phyloP scores from a whole-genome alignment of 2,888 invertebrate genomes.

The Rhamnusium bicolor region DNA sequence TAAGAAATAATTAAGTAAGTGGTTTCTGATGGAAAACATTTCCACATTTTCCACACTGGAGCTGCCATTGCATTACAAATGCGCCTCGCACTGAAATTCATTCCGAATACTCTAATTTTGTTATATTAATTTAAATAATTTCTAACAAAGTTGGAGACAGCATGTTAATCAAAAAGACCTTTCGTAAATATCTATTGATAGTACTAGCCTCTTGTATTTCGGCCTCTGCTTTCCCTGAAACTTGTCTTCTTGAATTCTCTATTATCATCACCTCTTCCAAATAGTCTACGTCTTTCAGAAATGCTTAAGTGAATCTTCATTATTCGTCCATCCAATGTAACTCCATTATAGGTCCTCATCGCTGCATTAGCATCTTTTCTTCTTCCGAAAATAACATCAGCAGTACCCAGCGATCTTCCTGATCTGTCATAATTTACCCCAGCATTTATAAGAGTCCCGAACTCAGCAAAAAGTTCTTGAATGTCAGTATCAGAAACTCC shows the following conservation, averaged over 20 bases:
- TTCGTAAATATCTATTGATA: too few relatives aligned
- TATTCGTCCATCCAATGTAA: conserved; percentile 95
- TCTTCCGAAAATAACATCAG: conserved; percentile 96
- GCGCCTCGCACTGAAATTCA: too few relatives aligned
- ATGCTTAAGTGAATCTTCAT: conserved; percentile 96
- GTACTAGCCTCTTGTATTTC: conserved; percentile 63
- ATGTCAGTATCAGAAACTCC: conserved; percentile 98
- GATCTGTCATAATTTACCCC: conserved; percentile 98
- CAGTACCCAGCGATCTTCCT: conserved; percentile 96
- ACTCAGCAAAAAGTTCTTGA: conserved; percentile 97
- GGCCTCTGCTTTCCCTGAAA: conserved; percentile 59
- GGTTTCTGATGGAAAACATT: too few relatives aligned
- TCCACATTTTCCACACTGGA: too few relatives aligned
- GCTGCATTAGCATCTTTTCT: conserved; percentile 95
- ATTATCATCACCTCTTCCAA: conserved; percentile 67
- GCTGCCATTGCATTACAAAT: too few relatives aligned
- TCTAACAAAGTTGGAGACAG: too few relatives aligned
- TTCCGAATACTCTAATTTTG: too few relatives aligned
- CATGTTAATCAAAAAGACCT: too few relatives aligned
- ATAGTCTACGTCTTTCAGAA: conserved; percentile 81
- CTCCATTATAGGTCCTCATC: conserved; percentile 98
- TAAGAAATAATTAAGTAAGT: too few relatives aligned
- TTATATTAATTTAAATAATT: too few relatives aligned
- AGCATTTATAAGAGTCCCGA: conserved; percentile 94
- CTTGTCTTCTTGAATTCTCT: conserved; percentile 60